These are phyloP conservation scores for Therioaphis trifolii DNA, from an alignment of 2,888 invertebrate species.

Conservation along the genomic window DNA sequence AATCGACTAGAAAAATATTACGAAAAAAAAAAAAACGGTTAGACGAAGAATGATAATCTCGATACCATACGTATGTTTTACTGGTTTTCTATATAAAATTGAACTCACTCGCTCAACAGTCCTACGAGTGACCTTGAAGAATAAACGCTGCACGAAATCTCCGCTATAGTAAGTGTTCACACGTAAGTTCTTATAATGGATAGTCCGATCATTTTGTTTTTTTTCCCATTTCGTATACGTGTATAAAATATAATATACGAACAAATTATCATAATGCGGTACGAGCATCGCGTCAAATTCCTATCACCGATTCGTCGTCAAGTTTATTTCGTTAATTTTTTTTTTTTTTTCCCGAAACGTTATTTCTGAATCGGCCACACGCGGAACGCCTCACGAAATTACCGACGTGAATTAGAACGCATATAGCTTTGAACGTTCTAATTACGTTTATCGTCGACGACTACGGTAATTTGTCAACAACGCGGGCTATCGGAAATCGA, in stretches of 20 bases:
- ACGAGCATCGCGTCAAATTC: not conserved
- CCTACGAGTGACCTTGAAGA: slow-evolving; percentile 25
- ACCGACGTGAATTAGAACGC: not conserved
- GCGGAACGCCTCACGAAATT: too few relatives aligned
- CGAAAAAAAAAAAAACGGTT: not conserved
- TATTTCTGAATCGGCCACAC: not conserved
- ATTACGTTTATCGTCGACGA: not conserved
- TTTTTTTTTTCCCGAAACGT: not conserved
- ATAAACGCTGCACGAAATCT: slow-evolving; percentile 31
- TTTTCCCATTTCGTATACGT: too few relatives aligned
- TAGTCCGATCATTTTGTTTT: too few relatives aligned
- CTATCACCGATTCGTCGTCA: too few relatives aligned
- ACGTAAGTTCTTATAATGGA: too few relatives aligned
- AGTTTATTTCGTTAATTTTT: not conserved
- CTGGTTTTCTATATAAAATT: slow-evolving; percentile 31
- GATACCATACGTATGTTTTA: not conserved
- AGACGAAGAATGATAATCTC: not conserved
- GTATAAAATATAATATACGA: too few relatives aligned
- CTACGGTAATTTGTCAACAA: slow-evolving; percentile 14
- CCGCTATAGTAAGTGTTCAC: too few relatives aligned
- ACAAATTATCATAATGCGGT: too few relatives aligned
- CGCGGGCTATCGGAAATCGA: slow-evolving; percentile 6
- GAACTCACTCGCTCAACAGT: slow-evolving; percentile 6
- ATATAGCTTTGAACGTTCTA: not conserved
- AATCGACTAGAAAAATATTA: too few relatives aligned